Conservation (phyloP, 2,888 invertebrate genomes). For the Blera fallax region DNA sequence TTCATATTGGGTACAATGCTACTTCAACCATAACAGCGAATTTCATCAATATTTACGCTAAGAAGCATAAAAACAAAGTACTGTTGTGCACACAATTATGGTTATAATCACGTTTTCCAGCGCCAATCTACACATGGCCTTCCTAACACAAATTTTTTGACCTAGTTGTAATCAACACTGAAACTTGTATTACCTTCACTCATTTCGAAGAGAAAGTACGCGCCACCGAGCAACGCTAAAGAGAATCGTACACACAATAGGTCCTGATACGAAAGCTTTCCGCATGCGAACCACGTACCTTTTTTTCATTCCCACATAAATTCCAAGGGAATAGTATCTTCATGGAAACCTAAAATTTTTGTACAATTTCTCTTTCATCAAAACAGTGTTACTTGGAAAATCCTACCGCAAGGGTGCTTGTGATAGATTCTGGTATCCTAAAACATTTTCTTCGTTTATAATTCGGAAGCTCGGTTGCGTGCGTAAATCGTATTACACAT, state of each 20-base stretch:
- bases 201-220: conserved; percentile 32
- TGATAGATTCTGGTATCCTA: conserved; percentile 25
- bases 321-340: conserved; percentile 35
- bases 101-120: conserved; percentile 49
- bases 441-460: conserved; percentile 1
- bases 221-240: conserved; percentile 4
- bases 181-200: neutral
- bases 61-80: conserved; percentile 16
- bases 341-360: conserved; percentile 59
- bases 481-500: conserved; percentile 48
- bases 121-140: conserved; percentile 54
- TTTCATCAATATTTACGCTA: neutral
- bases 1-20: neutral
- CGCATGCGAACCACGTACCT: conserved; percentile 45
- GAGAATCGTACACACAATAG: conserved; percentile 17
- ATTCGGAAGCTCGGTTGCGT: conserved; percentile 47
- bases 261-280: conserved; percentile 47
- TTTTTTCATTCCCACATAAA: conserved; percentile 8
- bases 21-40: neutral
- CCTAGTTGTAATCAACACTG: conserved; percentile 53
- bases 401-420: conserved; percentile 65
- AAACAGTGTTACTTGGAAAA: conserved; percentile 66
- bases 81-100: conserved; percentile 33
- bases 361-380: conserved; percentile 58
- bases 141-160: conserved; percentile 56